Evolutionary conservation across 2,113 vertebrate genomes (phyloP), one percentile per base, ranked within the genome.

Genomic region (Boleophthalmus pectinirostris): DNA sequence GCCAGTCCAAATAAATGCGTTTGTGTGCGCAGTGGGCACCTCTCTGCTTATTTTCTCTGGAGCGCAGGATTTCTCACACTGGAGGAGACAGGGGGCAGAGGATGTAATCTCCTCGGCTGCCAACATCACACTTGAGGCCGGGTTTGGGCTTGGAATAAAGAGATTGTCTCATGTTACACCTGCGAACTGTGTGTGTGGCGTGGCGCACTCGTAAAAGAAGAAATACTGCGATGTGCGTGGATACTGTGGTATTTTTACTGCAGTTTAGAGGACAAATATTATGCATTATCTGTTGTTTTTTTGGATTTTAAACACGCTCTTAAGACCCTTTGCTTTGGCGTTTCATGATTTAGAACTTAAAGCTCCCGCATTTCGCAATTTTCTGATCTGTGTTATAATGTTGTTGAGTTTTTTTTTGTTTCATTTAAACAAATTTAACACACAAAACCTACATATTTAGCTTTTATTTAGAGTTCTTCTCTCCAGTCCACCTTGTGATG

Each of bases 41-140:
- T 79, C 56, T 12, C 69, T 74, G 76, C 53, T 74, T 83, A 70
- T 88, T 88, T 82, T 58, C 83, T 75, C 74, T 76, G 65, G 74
- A 79, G 74, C 21, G 9, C 12, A 58, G 56, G 60, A 56, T 78
- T 71, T 67, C 66, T 68, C 29, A 64, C 63, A 23, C 43, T 68
- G 74, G 56, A 63, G 33, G 53, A 2, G 57, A 75, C 72, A 71
- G 56, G 57, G 67, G 49, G 54, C 64, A 46, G 25, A 7, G 25
- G 66, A 8, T 49, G 70, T 83, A 78, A 88, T 83, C 77, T 79
- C 38, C 71, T 84, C 74, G 21, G 72, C 29, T 75, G 79, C 78
- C 74, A 54, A 43, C 71, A 81, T 79, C 24, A 13, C 57, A 60
- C 23, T 25, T 24, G 57, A 16, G 57, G 14, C 24, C 25, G 57